These are phyloP conservation scores for Bombycilla garrulus DNA, from an alignment of 2,113 vertebrate species.

Conservation along the genomic window DNA sequence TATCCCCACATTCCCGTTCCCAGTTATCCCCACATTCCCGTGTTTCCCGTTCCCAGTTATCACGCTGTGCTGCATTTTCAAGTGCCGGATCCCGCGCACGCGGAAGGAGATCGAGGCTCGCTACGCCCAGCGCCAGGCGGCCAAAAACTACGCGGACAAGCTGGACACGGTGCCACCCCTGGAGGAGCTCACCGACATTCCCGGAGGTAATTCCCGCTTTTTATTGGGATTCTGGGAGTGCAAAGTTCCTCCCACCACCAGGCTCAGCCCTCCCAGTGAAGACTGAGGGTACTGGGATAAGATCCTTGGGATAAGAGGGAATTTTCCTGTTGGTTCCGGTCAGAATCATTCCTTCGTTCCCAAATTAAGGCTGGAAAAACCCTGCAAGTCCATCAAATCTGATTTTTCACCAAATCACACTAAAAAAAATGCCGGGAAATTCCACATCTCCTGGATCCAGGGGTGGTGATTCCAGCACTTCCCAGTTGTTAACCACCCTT, in stretches of 20 bases:
- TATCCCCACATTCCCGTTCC: not conserved
- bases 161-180: constrained; percentile 92
- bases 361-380: not conserved
- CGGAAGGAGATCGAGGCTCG: constrained; percentile 96
- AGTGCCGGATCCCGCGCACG: constrained; percentile 94
- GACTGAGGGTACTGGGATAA: accelerated
- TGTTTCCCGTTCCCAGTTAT: constrained; percentile 78
- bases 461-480: not conserved
- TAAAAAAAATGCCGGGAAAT: accelerated
- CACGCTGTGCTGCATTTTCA: constrained; percentile 95
- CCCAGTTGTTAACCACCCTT: too few species aligned
- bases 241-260: not conserved
- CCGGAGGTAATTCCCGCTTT: constrained; percentile 39
- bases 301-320: not conserved
- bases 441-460: not conserved
- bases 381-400: not conserved
- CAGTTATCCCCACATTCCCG: not conserved
- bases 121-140: constrained; percentile 84
- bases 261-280: accelerated
- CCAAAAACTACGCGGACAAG: constrained; percentile 92
- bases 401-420: accelerated
- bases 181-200: constrained; percentile 90
- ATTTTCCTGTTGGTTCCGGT: accelerated
- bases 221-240: accelerated
- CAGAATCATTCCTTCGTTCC: not conserved